Evolutionary conservation across 30 jellyfish, hydroid and myxozoan genomes (phyloP), one percentile per base, ranked within the genome.

Genomic region (Pelagia noctiluca): DNA sequence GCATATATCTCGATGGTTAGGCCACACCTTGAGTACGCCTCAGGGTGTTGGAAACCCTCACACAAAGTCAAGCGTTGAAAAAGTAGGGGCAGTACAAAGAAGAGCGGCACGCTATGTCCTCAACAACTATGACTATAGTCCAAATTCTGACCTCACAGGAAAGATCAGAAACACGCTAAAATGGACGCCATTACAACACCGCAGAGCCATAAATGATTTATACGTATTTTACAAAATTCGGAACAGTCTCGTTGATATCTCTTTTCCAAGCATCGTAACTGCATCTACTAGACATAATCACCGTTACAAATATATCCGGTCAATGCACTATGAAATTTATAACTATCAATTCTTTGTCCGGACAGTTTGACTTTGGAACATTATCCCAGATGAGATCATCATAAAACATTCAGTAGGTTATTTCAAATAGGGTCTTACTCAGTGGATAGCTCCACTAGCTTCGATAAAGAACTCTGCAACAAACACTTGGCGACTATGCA

Each of bases 41-140:
- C 79, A 28, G 86, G 53, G 75, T 74, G 73, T 49, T 74, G 86
- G 86, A n/a, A 74, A 74, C 75, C 86, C 78, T 21, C 86, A 74
- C 57, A 74, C 75, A 49, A 74, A 74, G 54, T 53, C 60, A 48
- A 74, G 50, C 54, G 50, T 74, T 48, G 86, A 74, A 76, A 74
- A 74, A 74, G 75, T 53, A 30, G 86, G 50, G 86, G 86, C 73
- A 48, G 75, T 48, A 74, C 86, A 74, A 53, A 49, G 86, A 48
- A 74, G 78, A 49, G 79, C 79, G 53, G 86, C 86, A 48, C 73
- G 86, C 73, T 74, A 46, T 74, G 86, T 74, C 52, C 79, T 74
- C 57, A 53, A 53, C 86, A 46, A 48, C 75, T 74, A 74, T 74
- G 75, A 74, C 73, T 46, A 49, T 74, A 74, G 86, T 50, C 86